These are phyloP conservation scores for Hirtodrosophila confusa DNA, from an alignment of 2,888 invertebrate genomes.

Conservation along the genomic window DNA sequence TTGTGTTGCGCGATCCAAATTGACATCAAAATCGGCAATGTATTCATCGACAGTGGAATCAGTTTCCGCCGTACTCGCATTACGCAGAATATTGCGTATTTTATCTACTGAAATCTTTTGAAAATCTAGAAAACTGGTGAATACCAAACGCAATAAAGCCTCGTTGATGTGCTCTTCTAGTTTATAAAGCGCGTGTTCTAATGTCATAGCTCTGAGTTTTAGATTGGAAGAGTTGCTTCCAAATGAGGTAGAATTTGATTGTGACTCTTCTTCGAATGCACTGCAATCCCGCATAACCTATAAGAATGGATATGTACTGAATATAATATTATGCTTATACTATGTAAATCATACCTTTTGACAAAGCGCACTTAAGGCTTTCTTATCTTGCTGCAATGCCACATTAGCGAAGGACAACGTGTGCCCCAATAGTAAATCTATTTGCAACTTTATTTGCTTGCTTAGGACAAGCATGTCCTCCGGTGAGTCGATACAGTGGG, in stretches of 20 bases:
- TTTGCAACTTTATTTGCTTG: conserved; percentile 71
- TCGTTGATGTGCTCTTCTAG: conserved; percentile 83
- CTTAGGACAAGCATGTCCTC: conserved; percentile 60
- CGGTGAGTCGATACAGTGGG: neutral
- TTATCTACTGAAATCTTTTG: conserved; percentile 79
- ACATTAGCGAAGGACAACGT: conserved; percentile 83
- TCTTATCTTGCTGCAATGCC: conserved; percentile 79
- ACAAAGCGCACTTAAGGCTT: conserved; percentile 81
- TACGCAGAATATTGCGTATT: conserved; percentile 66
- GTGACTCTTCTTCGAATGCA: conserved; percentile 79
- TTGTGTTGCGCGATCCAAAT: conserved; percentile 82
- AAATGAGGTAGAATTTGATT: conserved; percentile 9
- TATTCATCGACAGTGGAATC: conserved; percentile 74
- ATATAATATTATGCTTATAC: neutral
- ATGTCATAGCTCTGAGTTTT: conserved; percentile 77
- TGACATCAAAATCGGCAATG: conserved; percentile 83
- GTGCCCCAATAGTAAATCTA: conserved; percentile 80
- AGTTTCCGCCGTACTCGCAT: conserved; percentile 39
- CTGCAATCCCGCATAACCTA: conserved; percentile 80
- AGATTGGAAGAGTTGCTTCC: conserved; percentile 64
- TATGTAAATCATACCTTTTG: conserved; percentile 72
- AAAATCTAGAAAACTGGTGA: conserved; percentile 79
- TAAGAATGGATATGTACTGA: neutral
- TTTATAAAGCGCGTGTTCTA: conserved; percentile 80
- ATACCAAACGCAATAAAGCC: conserved; percentile 80